phyloP scores from a whole-genome alignment of 2,797 vertebrate species.

The Chrysocyon brachyurus region DNA sequence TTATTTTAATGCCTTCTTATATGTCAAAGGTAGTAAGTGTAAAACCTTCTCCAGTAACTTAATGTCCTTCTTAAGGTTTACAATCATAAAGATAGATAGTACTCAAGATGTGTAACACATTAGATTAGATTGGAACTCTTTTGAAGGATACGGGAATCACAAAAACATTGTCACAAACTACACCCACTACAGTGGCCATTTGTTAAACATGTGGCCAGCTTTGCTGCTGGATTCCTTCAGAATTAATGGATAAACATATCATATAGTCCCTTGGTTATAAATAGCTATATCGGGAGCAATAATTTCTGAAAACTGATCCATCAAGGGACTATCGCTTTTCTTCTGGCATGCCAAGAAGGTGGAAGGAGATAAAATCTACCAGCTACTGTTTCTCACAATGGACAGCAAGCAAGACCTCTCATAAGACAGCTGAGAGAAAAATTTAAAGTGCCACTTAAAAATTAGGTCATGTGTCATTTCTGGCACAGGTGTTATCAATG shows the following conservation, averaged over 20 bases:
- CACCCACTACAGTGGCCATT: background rate
- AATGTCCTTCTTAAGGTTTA: background rate
- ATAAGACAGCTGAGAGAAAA: constrained; percentile 59
- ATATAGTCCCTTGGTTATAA: constrained; percentile 12
- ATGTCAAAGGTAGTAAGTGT: background rate
- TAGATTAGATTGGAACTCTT: background rate
- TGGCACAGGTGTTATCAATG: background rate
- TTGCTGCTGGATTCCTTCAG: background rate
- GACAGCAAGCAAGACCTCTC: background rate
- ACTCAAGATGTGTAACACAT: background rate
- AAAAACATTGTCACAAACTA: constrained; percentile 56
- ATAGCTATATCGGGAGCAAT: constrained; percentile 41
- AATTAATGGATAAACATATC: constrained; percentile 59
- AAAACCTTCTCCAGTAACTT: background rate
- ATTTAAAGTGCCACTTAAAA: background rate
- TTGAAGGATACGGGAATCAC: background rate
- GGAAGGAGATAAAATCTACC: constrained; percentile 45
- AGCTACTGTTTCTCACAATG: constrained; percentile 35
- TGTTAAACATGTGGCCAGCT: constrained; percentile 55
- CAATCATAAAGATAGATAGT: constrained; percentile 1
- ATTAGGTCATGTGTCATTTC: background rate
- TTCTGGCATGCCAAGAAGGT: constrained; percentile 66
- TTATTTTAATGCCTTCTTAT: background rate
- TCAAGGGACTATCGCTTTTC: constrained; percentile 50
- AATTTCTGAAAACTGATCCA: constrained; percentile 70